Base-by-base conservation (phyloP, 2,888 invertebrate genomes). In the Aplocera efformata region DNA sequence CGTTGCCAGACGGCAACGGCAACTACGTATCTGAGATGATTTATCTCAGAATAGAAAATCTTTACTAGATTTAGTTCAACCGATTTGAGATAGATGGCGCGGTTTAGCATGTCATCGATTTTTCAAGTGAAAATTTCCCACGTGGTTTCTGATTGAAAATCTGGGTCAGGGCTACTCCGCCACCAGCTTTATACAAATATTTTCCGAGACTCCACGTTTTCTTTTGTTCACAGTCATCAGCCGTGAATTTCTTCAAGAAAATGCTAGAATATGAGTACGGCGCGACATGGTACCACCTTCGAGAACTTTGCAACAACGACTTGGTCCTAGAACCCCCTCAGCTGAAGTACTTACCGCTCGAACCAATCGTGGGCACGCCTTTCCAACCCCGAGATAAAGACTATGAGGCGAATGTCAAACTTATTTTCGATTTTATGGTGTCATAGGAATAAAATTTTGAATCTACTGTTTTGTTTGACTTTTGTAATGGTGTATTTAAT, bases 201-300 rank as follows among this genome's bases (percentile, higher is more conserved):
- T n/a, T n/a, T n/a, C n/a, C n/a, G n/a, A n/a, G n/a, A n/a, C n/a
- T n/a, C n/a, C n/a, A n/a, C n/a, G n/a, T n/a, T n/a, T n/a, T n/a
- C n/a, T n/a, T n/a, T n/a, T n/a, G n/a, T n/a, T 13, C 35, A 3
- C 70, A 92, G 91, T 63, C 67, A 28, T 72, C 80, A 11, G 90
- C 91, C 1, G 67, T 91, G 8, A 62, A 73, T 23, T 88, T 91
- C 69, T 92, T 89, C 72, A 82, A 82, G 62, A 68, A 65, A 3
- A 69, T 91, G 32, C 61, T 86, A 2, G 60, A 65, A 2, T 86
- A 88, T 63, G 89, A 91, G 60, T 73, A 75, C 60, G 76, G 80
- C 10, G 68, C 71, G 1, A 59, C 70, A 17, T 88, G 79, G 82
- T 63, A 60, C 30, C 74, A 75, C 41, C 63, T 88, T 1, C 65